Conservation (phyloP, 2,888 invertebrate species). For the Brassicogethes aeneus region DNA sequence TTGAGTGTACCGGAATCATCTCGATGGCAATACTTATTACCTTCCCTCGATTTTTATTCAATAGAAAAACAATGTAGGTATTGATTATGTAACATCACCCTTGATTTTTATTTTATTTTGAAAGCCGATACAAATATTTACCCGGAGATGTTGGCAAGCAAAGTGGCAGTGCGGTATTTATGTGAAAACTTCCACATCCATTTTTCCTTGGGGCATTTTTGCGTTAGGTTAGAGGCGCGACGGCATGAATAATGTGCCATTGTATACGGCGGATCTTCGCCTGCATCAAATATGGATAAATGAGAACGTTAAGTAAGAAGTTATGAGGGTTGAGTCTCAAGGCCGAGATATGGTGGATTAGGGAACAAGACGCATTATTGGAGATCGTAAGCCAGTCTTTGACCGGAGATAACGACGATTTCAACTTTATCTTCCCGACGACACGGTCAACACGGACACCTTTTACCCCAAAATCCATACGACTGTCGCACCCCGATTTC, state of each 20-base stretch:
- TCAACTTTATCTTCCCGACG: slow-evolving; percentile 16
- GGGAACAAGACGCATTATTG: slow-evolving; percentile 27
- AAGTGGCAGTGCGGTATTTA: no score
- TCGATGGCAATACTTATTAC: no score
- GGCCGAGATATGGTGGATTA: slow-evolving; percentile 23
- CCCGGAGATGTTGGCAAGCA: no score
- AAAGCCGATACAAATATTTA: no score
- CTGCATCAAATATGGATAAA: slow-evolving; percentile 18
- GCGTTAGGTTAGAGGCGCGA: no score
- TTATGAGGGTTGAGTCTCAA: slow-evolving; percentile 22
- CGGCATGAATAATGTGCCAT: neutral
- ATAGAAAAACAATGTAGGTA: no score
- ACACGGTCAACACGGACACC: slow-evolving; percentile 17
- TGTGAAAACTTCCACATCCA: no score
- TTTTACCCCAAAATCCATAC: slow-evolving; percentile 11
- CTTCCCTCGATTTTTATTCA: no score
- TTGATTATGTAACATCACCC: no score
- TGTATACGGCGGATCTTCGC: neutral
- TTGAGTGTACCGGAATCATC: no score
- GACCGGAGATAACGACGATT: slow-evolving; percentile 22
- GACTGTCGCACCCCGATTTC: neutral
- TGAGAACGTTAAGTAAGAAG: slow-evolving; percentile 18
- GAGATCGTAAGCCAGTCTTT: slow-evolving; percentile 26
- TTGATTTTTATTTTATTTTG: no score
- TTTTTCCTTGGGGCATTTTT: no score